These are phyloP conservation scores for Anastrepha obliqua DNA, from an alignment of 1,140 invertebrate genomes.

Conservation along the genomic window DNA sequence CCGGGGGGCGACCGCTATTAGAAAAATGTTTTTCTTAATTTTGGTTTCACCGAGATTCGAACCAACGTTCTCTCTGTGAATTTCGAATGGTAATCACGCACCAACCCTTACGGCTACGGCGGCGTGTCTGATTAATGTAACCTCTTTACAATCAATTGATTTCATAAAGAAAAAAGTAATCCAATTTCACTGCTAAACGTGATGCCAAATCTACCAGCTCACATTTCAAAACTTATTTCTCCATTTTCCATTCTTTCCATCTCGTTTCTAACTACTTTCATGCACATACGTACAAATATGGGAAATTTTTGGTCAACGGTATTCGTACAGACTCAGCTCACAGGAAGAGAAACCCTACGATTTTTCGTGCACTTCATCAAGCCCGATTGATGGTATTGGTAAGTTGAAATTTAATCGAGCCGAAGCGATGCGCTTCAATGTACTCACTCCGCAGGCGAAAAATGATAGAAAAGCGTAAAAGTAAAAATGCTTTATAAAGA, in stretches of 20 bases:
- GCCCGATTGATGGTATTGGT: slow-evolving; percentile 56
- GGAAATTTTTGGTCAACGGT: not conserved
- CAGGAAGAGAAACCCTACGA: slow-evolving; percentile 57
- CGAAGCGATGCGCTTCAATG: not conserved
- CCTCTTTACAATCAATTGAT: slow-evolving; percentile 25
- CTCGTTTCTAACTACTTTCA: not conserved
- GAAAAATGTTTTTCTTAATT: too few species aligned
- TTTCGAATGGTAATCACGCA: too few species aligned
- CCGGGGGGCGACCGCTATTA: too few species aligned
- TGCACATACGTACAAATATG: not conserved
- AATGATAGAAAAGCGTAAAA: not conserved
- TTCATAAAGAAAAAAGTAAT: not conserved
- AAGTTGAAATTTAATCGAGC: slow-evolving; percentile 48
- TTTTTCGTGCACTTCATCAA: slow-evolving; percentile 46
- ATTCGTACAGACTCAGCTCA: slow-evolving; percentile 30
- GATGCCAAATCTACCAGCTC: slow-evolving; percentile 29
- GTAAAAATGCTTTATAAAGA: not conserved
- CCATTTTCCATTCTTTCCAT: slow-evolving; percentile 34
- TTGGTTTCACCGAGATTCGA: too few species aligned
- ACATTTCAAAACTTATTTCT: slow-evolving; percentile 50
- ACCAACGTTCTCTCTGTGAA: too few species aligned
- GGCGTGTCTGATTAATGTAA: slow-evolving; percentile 13
- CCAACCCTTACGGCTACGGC: too few species aligned
- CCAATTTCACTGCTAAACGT: slow-evolving; percentile 5
- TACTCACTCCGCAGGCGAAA: not conserved